Evolutionary conservation across 64 coral and sea anemone genomes (phyloP).

Genomic region (Catalaphyllia jardinei): DNA sequence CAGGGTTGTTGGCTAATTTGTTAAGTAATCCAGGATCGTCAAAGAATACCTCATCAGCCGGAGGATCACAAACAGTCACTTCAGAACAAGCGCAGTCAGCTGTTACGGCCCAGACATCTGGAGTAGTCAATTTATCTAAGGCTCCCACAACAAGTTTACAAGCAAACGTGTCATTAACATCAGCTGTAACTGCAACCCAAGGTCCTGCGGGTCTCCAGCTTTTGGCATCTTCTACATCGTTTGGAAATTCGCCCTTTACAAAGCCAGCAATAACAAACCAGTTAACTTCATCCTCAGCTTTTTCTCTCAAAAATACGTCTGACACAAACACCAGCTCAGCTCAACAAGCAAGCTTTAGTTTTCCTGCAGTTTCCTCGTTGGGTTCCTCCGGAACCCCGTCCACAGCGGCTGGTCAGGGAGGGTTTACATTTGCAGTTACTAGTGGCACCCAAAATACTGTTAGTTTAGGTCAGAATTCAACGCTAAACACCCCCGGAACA

Average conservation of each 20-base stretch:
- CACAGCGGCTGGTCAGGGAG: neutral
- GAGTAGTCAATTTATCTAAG: neutral
- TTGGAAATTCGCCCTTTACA: neutral
- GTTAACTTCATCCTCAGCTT: neutral
- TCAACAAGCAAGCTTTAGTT: neutral
- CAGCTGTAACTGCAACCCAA: neutral
- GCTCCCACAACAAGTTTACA: neutral
- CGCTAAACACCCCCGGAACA: neutral
- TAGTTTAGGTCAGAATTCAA: neutral
- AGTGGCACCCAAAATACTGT: neutral
- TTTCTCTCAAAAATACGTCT: neutral
- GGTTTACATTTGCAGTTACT: neutral
- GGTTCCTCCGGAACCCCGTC: neutral
- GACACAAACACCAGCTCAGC: neutral
- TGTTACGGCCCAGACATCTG: neutral
- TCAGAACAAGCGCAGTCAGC: neutral
- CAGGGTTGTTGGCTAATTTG: neutral
- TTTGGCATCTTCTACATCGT: neutral
- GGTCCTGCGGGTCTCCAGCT: neutral
- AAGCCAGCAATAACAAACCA: slow-evolving; percentile 6
- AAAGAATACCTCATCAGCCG: neutral
- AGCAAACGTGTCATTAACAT: neutral
- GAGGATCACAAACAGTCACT: neutral
- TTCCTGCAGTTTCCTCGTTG: neutral
- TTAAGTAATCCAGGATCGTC: neutral